A percentile compares a stretch with the other conserved stretches of the same genome.
These are phyloP conservation scores for Eupithecia dodoneata DNA, from an alignment of 2,888 invertebrate species.

Conservation along the genomic window DNA sequence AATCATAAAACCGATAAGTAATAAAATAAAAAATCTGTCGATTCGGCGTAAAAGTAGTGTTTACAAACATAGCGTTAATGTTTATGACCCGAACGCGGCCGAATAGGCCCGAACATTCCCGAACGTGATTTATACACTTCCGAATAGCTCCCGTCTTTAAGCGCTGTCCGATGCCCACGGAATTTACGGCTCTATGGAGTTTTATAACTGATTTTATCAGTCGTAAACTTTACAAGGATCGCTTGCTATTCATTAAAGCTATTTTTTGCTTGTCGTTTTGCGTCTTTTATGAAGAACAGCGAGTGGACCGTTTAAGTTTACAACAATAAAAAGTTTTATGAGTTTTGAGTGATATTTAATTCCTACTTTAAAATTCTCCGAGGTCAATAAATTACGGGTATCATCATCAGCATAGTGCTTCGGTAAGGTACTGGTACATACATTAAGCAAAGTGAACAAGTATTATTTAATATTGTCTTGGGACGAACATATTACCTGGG, in stretches of 20 bases:
- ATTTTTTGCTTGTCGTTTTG: conserved; percentile 23
- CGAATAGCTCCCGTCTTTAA: conserved; percentile 76
- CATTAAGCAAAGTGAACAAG: not conserved
- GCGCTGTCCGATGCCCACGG: conserved; percentile 60
- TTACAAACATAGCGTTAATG: conserved; percentile 78
- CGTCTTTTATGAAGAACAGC: conserved; percentile 41
- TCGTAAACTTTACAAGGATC: conserved; percentile 79
- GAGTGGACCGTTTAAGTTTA: conserved; percentile 28
- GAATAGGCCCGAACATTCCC: conserved; percentile 66
- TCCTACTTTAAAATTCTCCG: not conserved
- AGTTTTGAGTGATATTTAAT: conserved; percentile 17
- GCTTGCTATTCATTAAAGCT: conserved; percentile 67
- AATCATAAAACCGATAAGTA: conserved; percentile 57
- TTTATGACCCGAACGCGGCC: conserved; percentile 64
- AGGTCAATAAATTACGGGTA: not conserved
- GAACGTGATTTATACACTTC: conserved; percentile 76
- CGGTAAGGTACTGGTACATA: not conserved
- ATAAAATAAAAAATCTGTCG: conserved; percentile 65
- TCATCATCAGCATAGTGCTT: not conserved
- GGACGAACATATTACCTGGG: not conserved
- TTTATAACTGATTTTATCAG: conserved; percentile 82
- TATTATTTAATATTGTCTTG: not conserved
- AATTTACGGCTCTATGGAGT: conserved; percentile 77
- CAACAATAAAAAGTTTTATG: conserved; percentile 33
- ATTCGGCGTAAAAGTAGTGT: conserved; percentile 73